phyloP scores from a whole-genome alignment of 2,888 invertebrate genomes.

The Folsomia candida region DNA sequence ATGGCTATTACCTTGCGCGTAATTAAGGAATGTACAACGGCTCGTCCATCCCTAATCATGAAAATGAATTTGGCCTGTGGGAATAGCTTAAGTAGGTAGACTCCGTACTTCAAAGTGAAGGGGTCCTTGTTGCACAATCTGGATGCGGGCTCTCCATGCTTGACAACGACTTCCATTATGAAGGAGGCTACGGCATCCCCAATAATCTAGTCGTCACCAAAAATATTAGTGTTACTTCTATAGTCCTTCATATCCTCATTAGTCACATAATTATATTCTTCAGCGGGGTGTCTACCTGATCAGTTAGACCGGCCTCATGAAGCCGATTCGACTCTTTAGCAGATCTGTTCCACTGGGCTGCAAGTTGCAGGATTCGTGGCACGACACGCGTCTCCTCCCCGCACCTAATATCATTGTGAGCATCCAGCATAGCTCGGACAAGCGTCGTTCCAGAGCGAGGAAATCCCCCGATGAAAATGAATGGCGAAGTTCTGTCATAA shows the following conservation, averaged over 20 bases:
- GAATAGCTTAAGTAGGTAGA: slow-evolving; percentile 89
- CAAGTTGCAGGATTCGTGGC: slow-evolving; percentile 90
- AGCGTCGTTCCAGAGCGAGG: slow-evolving; percentile 96
- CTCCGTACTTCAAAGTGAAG: slow-evolving; percentile 93
- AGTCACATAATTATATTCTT: neutral
- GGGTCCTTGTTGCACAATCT: slow-evolving; percentile 99
- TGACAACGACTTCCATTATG: slow-evolving; percentile 91
- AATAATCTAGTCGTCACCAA: slow-evolving; percentile 73
- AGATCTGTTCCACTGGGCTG: slow-evolving; percentile 92
- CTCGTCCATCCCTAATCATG: slow-evolving; percentile 97
- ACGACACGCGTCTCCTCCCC: slow-evolving; percentile 97
- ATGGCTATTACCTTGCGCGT: slow-evolving; percentile 71
- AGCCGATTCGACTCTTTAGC: slow-evolving; percentile 86
- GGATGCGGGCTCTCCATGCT: slow-evolving; percentile 92
- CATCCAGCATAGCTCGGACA: slow-evolving; percentile 96
- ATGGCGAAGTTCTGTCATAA: slow-evolving; percentile 84
- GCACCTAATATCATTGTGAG: slow-evolving; percentile 71
- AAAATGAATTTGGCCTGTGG: slow-evolving; percentile 97
- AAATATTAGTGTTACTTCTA: slow-evolving; percentile 19
- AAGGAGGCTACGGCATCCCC: slow-evolving; percentile 96
- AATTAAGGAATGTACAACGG: slow-evolving; percentile 97
- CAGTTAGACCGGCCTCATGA: slow-evolving; percentile 89
- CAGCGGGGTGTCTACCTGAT: slow-evolving; percentile 70
- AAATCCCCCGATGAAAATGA: slow-evolving; percentile 96
- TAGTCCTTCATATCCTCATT: neutral